These are phyloP conservation scores for Galerucella pusilla DNA, from an alignment of 2,888 invertebrate species.

Conservation along the genomic window DNA sequence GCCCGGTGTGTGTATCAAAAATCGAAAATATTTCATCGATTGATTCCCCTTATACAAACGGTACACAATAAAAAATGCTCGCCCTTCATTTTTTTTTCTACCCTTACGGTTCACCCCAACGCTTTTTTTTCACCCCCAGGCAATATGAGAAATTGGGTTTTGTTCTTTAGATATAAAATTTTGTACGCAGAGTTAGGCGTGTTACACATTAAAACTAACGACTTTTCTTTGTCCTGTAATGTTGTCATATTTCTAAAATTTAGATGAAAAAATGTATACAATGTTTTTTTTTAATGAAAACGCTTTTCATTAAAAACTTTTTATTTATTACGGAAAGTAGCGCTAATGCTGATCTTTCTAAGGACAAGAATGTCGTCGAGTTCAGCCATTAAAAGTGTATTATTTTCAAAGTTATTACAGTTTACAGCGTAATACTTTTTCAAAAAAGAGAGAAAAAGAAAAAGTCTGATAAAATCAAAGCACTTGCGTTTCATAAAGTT, in stretches of 20 bases:
- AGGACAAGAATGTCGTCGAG: constrained; percentile 30
- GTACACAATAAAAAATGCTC: constrained; percentile 61
- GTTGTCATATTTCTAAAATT: constrained; percentile 49
- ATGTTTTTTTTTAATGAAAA: constrained; percentile 46
- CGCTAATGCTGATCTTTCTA: constrained; percentile 32
- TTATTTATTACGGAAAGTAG: constrained; percentile 45
- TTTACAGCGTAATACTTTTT: constrained; percentile 13
- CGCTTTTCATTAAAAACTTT: constrained; percentile 47
- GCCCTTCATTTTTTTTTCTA: constrained; percentile 60
- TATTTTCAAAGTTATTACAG: constrained; percentile 33
- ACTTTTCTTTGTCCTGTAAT: constrained; percentile 50
- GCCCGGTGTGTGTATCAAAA: constrained; percentile 55
- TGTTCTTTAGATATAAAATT: constrained; percentile 54
- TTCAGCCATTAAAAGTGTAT: constrained; percentile 32
- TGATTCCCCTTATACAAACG: constrained; percentile 59
- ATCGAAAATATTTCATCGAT: constrained; percentile 62
- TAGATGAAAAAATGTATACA: constrained; percentile 45
- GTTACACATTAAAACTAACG: constrained; percentile 55
- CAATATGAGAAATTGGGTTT: constrained; percentile 54
- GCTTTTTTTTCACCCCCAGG: constrained; percentile 51
- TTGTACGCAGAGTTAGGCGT: constrained; percentile 51
- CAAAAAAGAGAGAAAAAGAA: not conserved
- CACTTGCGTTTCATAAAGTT: not conserved
- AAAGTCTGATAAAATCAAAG: constrained; percentile 14
- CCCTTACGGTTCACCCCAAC: constrained; percentile 57